phyloP scores from a whole-genome alignment of 2,888 invertebrate genomes.

The Tiliacea aurago region DNA sequence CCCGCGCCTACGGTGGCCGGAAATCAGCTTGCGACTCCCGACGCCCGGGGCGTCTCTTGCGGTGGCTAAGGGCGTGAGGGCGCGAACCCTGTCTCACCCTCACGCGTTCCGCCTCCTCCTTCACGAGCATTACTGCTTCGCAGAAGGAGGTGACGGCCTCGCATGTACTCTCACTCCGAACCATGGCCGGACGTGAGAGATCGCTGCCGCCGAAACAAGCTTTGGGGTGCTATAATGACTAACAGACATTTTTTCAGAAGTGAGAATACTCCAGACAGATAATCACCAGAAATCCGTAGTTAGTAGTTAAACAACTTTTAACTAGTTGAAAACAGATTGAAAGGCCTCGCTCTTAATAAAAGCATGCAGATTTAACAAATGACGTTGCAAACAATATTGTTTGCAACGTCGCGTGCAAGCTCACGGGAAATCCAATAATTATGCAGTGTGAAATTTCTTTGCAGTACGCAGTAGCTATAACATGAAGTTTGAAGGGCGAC shows the following conservation, averaged over 20 bases:
- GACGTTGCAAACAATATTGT: constrained; percentile 40
- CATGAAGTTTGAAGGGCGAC: constrained; percentile 60
- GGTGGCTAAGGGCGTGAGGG: too few relatives aligned
- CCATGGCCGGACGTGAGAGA: too few relatives aligned
- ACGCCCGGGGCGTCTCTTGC: too few relatives aligned
- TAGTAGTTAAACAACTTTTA: background rate
- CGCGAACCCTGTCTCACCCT: too few relatives aligned
- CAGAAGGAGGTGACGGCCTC: too few relatives aligned
- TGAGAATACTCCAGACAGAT: constrained; percentile 5
- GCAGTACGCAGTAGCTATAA: constrained; percentile 21
- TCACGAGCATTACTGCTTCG: too few relatives aligned
- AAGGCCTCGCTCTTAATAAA: constrained; percentile 3
- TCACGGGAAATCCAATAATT: constrained; percentile 71
- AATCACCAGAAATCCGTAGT: constrained; percentile 7
- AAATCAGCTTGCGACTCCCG: too few relatives aligned
- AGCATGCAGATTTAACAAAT: constrained; percentile 27
- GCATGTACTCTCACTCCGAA: too few relatives aligned
- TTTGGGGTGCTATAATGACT: constrained; percentile 11
- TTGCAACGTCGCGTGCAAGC: constrained; percentile 20
- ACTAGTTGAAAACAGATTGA: constrained; percentile 1
- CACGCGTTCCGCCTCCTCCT: too few relatives aligned
- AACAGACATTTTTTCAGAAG: constrained; percentile 14
- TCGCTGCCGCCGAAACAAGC: too few relatives aligned
- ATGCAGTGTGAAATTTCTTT: constrained; percentile 64
- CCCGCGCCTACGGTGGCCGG: too few relatives aligned